Conservation (phyloP, 2,888 invertebrate genomes). For the Cataglyphis albicans region DNA sequence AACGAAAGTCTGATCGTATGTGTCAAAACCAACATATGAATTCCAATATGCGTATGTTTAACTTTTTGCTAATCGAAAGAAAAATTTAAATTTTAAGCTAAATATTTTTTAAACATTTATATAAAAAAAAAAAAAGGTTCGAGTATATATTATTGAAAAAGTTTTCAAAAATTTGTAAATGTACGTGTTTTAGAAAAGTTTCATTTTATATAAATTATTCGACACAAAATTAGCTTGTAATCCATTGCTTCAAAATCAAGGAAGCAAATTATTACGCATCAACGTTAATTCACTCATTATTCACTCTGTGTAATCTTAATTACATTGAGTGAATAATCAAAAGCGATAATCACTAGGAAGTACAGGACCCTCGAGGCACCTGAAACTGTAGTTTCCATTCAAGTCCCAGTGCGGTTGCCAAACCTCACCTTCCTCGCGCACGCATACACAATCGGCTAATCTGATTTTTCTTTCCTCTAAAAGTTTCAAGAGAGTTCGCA, state of each 20-base stretch:
- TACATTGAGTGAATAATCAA: slow-evolving; percentile 10
- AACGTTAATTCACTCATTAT: neutral
- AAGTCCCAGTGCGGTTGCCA: slow-evolving; percentile 33
- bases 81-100: slow-evolving; percentile 1
- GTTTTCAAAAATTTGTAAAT: neutral
- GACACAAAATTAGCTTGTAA: neutral
- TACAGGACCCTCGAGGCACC: slow-evolving; percentile 6
- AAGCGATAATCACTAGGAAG: slow-evolving; percentile 3
- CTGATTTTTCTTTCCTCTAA: slow-evolving; percentile 62
- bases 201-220: neutral
- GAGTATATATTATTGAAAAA: neutral
- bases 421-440: slow-evolving; percentile 32
- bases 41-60: neutral
- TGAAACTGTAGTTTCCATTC: slow-evolving; percentile 11
- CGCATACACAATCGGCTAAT: slow-evolving; percentile 45
- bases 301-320: neutral
- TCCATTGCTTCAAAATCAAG: neutral
- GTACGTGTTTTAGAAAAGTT: neutral
- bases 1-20: slow-evolving; percentile 24
- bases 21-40: neutral
- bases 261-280: neutral
- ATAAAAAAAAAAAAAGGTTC: neutral
- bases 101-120: neutral
- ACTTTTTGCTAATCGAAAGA: neutral
- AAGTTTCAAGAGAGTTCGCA: slow-evolving; percentile 59